Evolutionary conservation across 2,888 invertebrate species (phyloP).

Genomic region (Troilus luridus): DNA sequence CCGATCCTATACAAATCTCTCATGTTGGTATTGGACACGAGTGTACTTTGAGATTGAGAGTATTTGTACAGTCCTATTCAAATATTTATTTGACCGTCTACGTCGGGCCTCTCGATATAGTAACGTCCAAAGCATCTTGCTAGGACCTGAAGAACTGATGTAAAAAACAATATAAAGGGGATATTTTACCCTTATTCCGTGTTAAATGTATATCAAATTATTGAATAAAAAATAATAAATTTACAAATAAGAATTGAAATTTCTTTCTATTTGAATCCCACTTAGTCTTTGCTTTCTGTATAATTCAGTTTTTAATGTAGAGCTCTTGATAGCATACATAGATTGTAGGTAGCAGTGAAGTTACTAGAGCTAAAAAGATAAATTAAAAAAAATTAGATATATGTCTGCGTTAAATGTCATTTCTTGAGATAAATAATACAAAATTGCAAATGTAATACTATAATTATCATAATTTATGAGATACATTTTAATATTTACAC

Average conservation of each 20-base stretch:
- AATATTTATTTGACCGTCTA: conserved; percentile 21
- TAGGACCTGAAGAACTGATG: not conserved
- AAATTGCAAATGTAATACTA: too few species aligned
- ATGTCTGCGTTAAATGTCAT: too few species aligned
- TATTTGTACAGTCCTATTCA: conserved; percentile 29
- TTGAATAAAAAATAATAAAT: not conserved
- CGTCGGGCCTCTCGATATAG: not conserved
- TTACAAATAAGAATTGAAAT: not conserved
- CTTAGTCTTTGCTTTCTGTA: too few species aligned
- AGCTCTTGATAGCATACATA: too few species aligned
- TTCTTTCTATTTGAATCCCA: too few species aligned
- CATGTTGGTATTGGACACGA: not conserved
- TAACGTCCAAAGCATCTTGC: not conserved
- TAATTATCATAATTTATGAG: too few species aligned
- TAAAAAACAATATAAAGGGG: not conserved
- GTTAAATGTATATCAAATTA: not conserved
- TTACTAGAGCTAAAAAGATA: too few species aligned
- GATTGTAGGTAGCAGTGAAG: too few species aligned
- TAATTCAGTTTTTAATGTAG: too few species aligned
- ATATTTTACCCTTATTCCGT: not conserved
- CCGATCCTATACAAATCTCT: not conserved
- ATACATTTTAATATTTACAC: too few species aligned
- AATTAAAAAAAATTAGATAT: too few species aligned
- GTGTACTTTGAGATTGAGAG: conserved; percentile 18
- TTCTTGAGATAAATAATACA: too few species aligned